Base-by-base conservation (phyloP, 2,113 vertebrate genomes). In the Tetrax tetrax region DNA sequence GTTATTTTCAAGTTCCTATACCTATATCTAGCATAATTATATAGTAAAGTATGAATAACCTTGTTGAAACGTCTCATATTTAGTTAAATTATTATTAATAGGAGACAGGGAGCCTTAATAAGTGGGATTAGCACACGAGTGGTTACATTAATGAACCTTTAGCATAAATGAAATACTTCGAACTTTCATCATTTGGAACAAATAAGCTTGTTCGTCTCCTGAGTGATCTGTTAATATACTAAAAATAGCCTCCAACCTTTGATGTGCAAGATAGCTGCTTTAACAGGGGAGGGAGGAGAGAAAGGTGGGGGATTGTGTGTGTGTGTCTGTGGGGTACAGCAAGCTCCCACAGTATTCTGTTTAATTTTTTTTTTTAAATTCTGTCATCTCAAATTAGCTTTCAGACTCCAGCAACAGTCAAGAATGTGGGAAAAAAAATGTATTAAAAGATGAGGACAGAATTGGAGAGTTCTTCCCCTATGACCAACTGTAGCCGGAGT, bases 151-250 rank as follows among this genome's bases (percentile, higher is more conserved):
- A 94, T 93, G 93, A 95, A 93, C 61, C 48, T 47, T 89, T 96
- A 87, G 53, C 45, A 83, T 79, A 93, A 93, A 92, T 90, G 51
- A 64, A 94, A 89, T 89, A 90, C 56, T 92, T 90, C 72, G 77
- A 90, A 78, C 92, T 95, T 94, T 84, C 80, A 91, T 90, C 65
- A 90, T 89, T 94, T 89, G 53, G 56, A 95, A 83, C 59, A 94
- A 94, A 84, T 75, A 90, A 89, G 53, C 48, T 87, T 5, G 14
- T 92, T 93, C 72, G 35, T 91, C 69, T 89, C 80, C 53, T 82
- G 60, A 89, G 48, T 82, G 92, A 90, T 89, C 92, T 93, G 65
- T 83, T 54, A 93, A 75, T 54, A 50, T 89, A 91, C 35, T 74
- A 87, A 76, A 94, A 79, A 85, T 61, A 93, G 14, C 16, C 20